Conservation (phyloP, 2,888 invertebrate species). For the Ophion ventricosus region DNA sequence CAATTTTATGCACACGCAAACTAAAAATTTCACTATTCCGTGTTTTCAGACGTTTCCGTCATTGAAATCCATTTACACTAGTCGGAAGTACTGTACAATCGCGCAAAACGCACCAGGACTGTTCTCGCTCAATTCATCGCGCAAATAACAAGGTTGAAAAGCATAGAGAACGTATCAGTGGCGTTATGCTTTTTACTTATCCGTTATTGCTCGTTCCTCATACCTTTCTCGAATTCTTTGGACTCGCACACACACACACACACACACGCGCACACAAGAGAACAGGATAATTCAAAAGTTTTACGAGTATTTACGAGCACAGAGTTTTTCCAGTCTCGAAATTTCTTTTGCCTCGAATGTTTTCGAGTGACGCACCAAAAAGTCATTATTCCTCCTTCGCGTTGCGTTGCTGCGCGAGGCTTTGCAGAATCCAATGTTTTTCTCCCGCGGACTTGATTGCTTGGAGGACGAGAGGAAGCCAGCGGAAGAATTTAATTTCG, state of each 20-base stretch:
- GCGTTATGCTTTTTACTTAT: background rate
- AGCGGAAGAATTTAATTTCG: slow-evolving; percentile 56
- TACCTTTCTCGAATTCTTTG: slow-evolving; percentile 44
- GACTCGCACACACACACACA: slow-evolving; percentile 23
- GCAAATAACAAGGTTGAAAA: slow-evolving; percentile 5
- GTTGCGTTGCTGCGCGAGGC: background rate
- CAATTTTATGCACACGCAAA: slow-evolving; percentile 1
- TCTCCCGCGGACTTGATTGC: background rate
- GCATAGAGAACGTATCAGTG: background rate
- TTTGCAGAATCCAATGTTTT: slow-evolving; percentile 13
- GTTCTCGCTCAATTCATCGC: background rate
- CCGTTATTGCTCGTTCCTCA: background rate
- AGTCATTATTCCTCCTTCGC: background rate
- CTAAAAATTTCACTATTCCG: slow-evolving; percentile 22
- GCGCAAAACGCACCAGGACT: slow-evolving; percentile 3
- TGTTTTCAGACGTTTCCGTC: slow-evolving; percentile 7
- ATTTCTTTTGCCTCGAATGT: slow-evolving; percentile 4
- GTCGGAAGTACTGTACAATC: slow-evolving; percentile 32
- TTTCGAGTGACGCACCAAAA: background rate
- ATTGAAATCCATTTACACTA: slow-evolving; percentile 33
- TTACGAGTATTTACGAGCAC: slow-evolving; percentile 7
- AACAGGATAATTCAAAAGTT: slow-evolving; percentile 23
- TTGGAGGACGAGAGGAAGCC: background rate
- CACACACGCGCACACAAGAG: background rate
- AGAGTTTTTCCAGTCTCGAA: background rate